Conservation (phyloP, 35 echinoderm and acorn worm genomes). For the Diadema setosum region DNA sequence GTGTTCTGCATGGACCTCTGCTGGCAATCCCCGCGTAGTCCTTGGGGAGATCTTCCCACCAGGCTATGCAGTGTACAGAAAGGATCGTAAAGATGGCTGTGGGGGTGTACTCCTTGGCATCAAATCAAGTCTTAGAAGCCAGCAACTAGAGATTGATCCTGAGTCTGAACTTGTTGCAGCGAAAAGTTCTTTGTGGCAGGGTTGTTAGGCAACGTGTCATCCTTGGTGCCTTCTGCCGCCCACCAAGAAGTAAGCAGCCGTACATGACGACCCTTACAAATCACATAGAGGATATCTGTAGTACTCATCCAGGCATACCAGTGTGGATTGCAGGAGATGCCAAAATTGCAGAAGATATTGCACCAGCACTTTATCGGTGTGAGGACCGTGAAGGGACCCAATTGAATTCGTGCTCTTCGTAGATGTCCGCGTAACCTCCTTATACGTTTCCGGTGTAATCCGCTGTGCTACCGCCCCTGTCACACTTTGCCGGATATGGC, state of each 20-base stretch:
- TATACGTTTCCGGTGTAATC: no score
- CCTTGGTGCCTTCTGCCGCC: not conserved
- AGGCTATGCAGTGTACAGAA: not conserved
- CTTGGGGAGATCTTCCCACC: not conserved
- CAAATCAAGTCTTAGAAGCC: not conserved
- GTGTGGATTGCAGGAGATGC: constrained; percentile 24
- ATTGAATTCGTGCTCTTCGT: no score
- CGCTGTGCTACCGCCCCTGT: no score
- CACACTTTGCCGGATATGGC: no score
- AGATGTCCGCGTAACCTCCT: no score
- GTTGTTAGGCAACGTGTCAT: no score
- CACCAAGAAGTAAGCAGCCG: not conserved
- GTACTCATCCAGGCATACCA: not conserved
- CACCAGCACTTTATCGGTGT: no score
- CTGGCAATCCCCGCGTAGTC: not conserved
- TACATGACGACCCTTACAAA: not conserved
- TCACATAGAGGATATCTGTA: not conserved
- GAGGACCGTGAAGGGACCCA: no score
- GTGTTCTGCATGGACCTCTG: no score
- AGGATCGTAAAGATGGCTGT: constrained; percentile 14
- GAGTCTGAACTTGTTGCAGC: constrained; percentile 24
- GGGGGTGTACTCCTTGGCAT: constrained; percentile 12
- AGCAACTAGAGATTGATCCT: not conserved
- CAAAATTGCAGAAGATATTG: no score
- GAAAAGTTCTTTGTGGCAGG: no score